Conservation (phyloP, 1,140 invertebrate genomes). For the Micrasema minimum region DNA sequence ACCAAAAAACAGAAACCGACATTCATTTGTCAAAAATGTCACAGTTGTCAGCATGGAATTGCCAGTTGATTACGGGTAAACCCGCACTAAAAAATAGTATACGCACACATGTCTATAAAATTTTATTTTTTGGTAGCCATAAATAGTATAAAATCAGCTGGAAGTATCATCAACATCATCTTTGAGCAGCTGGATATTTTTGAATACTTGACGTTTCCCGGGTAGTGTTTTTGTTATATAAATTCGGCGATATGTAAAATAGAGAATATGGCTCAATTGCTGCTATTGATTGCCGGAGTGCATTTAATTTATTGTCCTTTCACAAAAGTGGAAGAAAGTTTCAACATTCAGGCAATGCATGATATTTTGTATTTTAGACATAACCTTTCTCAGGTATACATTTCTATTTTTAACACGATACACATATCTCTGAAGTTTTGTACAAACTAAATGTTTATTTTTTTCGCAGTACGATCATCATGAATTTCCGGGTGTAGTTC, state of each 20-base stretch:
- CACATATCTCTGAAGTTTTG: slow-evolving; percentile 9
- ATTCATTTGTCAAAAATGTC: too few species aligned
- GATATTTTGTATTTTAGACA: slow-evolving; percentile 91
- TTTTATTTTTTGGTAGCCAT: too few species aligned
- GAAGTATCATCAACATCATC: too few species aligned
- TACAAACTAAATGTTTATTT: slow-evolving; percentile 21
- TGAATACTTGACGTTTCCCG: slow-evolving; percentile 38
- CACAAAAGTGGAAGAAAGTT: slow-evolving; percentile 99
- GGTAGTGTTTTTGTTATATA: slow-evolving; percentile 40
- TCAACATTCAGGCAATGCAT: slow-evolving; percentile 98
- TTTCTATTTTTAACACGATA: slow-evolving; percentile 22
- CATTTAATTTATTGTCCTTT: slow-evolving; percentile 92
- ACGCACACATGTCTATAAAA: too few species aligned
- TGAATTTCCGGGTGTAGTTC: slow-evolving; percentile 98
- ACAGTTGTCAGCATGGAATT: too few species aligned
- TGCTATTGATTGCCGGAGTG: slow-evolving; percentile 73
- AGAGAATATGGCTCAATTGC: slow-evolving; percentile 40
- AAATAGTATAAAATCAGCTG: too few species aligned
- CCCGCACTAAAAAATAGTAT: too few species aligned
- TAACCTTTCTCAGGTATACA: slow-evolving; percentile 84
- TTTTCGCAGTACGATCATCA: slow-evolving; percentile 94
- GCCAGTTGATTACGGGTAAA: too few species aligned
- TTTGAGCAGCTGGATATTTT: slow-evolving; percentile 31
- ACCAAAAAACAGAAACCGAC: too few species aligned
- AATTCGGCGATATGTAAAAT: slow-evolving; percentile 11